A percentile compares a stretch with the other conserved stretches of the same genome.
These are phyloP conservation scores for Phyllopteryx taeniolatus DNA, from an alignment of 2,113 vertebrate genomes.

Conservation along the genomic window DNA sequence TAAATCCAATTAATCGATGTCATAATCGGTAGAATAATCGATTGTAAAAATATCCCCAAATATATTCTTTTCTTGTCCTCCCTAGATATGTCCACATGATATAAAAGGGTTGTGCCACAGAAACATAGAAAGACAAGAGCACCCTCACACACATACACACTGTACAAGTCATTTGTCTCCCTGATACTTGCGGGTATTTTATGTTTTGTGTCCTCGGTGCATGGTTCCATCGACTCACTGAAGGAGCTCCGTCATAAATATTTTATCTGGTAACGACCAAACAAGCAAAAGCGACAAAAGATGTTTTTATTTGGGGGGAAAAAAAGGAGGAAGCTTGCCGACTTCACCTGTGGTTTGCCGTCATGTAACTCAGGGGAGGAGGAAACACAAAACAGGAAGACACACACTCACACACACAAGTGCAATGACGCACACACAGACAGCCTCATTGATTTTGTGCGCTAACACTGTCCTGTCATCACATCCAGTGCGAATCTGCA, in stretches of 20 bases:
- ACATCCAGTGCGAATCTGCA: conserved; percentile 35
- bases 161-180: conserved; percentile 15
- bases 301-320: neutral
- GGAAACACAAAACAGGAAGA: neutral
- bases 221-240: conserved; percentile 31
- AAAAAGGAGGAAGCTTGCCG: neutral
- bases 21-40: no score
- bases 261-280: conserved; percentile 48
- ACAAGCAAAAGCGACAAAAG: conserved; percentile 27
- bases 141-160: neutral
- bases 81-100: neutral
- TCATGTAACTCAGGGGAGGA: neutral
- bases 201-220: conserved; percentile 31
- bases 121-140: neutral
- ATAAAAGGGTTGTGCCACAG: neutral
- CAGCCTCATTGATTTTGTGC: conserved; percentile 61
- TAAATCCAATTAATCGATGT: no score
- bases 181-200: conserved; percentile 31
- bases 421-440: conserved; percentile 8
- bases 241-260: conserved; percentile 48
- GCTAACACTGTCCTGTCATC: conserved; percentile 58
- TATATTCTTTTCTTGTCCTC: no score
- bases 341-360: conserved; percentile 1
- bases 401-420: conserved; percentile 14
- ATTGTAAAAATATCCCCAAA: no score